phyloP scores from a whole-genome alignment of 2,113 vertebrate species.

The Gracilinanus agilis region DNA sequence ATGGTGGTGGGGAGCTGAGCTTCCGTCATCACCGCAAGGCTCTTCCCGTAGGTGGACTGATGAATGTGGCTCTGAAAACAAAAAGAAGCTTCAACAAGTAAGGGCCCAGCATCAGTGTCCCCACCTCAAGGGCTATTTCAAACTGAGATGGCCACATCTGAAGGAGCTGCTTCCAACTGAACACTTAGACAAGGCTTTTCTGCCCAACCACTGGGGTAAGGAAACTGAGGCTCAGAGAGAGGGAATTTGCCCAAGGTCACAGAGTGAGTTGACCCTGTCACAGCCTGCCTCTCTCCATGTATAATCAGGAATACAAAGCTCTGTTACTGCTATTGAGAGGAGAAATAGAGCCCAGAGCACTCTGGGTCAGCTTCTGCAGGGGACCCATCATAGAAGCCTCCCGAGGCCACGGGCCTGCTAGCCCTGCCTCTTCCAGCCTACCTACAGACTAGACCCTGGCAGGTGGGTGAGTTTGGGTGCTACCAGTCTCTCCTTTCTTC shows the following conservation, averaged over 20 bases:
- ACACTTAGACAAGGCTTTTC: background rate
- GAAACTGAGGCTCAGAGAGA: background rate
- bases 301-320: background rate
- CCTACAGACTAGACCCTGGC: background rate
- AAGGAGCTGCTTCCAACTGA: slow-evolving; percentile 23
- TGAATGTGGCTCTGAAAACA: slow-evolving; percentile 90
- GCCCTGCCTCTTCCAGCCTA: no score
- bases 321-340: background rate
- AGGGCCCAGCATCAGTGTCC: background rate
- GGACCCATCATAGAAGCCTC: background rate
- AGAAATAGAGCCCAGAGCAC: background rate
- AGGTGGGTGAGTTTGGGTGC: background rate
- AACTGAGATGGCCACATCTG: slow-evolving; percentile 24
- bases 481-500: background rate
- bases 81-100: background rate
- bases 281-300: no score
- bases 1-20: slow-evolving; percentile 96
- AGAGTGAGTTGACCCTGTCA: background rate
- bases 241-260: background rate
- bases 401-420: no score
- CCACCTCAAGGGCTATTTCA: background rate
- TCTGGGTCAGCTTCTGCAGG: background rate
- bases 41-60: slow-evolving; percentile 98
- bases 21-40: slow-evolving; percentile 96
- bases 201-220: background rate